These are phyloP conservation scores for Chiroxiphia lanceolata DNA, from an alignment of 2,797 vertebrate species.

Conservation along the genomic window DNA sequence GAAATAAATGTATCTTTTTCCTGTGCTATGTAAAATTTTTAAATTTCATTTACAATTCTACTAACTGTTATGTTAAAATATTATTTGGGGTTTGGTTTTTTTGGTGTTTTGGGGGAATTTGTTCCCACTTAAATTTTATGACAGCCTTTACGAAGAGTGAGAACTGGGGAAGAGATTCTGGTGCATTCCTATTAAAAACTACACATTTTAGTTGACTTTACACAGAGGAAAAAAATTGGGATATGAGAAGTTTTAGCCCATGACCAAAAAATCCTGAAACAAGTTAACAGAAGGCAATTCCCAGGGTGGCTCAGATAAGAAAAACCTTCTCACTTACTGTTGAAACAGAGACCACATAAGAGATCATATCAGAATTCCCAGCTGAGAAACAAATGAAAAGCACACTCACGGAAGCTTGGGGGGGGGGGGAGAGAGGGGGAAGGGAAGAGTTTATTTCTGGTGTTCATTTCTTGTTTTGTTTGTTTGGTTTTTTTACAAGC, in stretches of 20 bases:
- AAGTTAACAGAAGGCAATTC: not conserved
- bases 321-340: not conserved
- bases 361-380: not conserved
- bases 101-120: not conserved
- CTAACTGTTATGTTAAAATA: not conserved
- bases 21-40: not conserved
- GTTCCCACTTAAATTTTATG: not conserved
- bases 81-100: not conserved
- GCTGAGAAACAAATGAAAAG: not conserved
- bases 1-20: not conserved
- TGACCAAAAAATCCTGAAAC: not conserved
- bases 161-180: not conserved
- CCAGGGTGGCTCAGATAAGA: not conserved
- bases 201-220: not conserved
- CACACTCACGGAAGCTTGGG: not conserved
- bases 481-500: not conserved
- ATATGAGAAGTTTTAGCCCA: not conserved
- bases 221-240: not conserved
- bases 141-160: not conserved
- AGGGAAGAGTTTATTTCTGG: not conserved
- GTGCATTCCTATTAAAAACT: not conserved
- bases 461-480: not conserved
- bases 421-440: fast-evolving
- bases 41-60: not conserved
- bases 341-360: not conserved